Conservation (phyloP, 1,140 invertebrate genomes). For the Macrobrachium rosenbergii region DNA sequence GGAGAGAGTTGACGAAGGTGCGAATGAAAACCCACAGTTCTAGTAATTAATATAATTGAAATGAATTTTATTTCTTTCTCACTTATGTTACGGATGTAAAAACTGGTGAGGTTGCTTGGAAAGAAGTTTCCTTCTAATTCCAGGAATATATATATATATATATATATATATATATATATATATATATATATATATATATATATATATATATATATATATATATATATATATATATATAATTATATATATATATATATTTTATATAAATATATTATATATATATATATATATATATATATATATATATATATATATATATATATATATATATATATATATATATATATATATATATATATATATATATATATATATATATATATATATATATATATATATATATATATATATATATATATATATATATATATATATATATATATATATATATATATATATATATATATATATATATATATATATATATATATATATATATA, state of each 20-base stretch:
- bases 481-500: constrained; percentile 8
- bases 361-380: neutral
- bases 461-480: constrained; percentile 4
- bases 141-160: too few species aligned
- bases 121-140: too few species aligned
- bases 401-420: constrained; percentile 11
- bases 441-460: neutral
- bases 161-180: too few species aligned
- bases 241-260: neutral
- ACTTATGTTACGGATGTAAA: too few species aligned
- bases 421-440: neutral
- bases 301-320: neutral
- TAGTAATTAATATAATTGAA: too few species aligned
- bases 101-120: too few species aligned
- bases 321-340: constrained; percentile 5
- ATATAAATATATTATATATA: neutral
- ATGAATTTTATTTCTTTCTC: too few species aligned
- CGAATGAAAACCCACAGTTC: too few species aligned
- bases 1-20: too few species aligned
- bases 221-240: neutral
- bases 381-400: constrained; percentile 13
- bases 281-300: too few species aligned
- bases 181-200: too few species aligned
- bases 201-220: too few species aligned
- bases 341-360: constrained; percentile 9